phyloP scores from a whole-genome alignment of 1,140 invertebrate genomes.

The silkworm (Bombyx mori) region DNA sequence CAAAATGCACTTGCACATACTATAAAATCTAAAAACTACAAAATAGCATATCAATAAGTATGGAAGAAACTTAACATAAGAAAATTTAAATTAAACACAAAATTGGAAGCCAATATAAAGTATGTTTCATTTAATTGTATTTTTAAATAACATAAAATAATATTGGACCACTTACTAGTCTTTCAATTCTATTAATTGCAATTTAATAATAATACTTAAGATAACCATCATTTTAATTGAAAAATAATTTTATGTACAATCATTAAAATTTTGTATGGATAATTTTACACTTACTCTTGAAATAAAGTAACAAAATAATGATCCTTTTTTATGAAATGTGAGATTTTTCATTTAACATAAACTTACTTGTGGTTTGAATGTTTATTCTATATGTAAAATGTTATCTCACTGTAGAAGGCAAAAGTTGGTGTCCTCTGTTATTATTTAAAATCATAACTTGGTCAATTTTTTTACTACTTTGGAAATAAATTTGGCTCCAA shows the following conservation, averaged over 20 bases:
- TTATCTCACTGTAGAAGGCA: too few relatives aligned
- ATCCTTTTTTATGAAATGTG: too few relatives aligned
- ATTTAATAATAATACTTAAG: slow-evolving; percentile 5
- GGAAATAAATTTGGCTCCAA: slow-evolving; percentile 43
- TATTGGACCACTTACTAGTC: slow-evolving; percentile 65
- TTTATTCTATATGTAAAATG: too few relatives aligned
- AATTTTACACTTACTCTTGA: too few relatives aligned
- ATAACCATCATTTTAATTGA: too few relatives aligned
- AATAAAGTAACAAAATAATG: too few relatives aligned
- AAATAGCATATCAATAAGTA: slow-evolving; percentile 41
- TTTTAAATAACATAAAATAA: slow-evolving; percentile 33
- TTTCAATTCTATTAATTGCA: slow-evolving; percentile 37
- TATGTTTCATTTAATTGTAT: slow-evolving; percentile 17
- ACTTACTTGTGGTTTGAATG: too few relatives aligned
- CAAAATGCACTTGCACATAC: slow-evolving; percentile 51
- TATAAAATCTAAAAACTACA: slow-evolving; percentile 46
- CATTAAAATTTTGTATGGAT: too few relatives aligned
- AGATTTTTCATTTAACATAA: too few relatives aligned
- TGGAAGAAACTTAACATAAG: slow-evolving; percentile 60
- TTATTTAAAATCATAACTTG: too few relatives aligned
- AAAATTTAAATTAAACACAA: slow-evolving; percentile 35
- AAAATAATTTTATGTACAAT: too few relatives aligned
- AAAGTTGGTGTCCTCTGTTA: too few relatives aligned
- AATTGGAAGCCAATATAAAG: slow-evolving; percentile 45
- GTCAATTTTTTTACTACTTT: slow-evolving; percentile 16